phyloP scores from a whole-genome alignment of 2,888 invertebrate genomes.

The Malthinus flaveolus region DNA sequence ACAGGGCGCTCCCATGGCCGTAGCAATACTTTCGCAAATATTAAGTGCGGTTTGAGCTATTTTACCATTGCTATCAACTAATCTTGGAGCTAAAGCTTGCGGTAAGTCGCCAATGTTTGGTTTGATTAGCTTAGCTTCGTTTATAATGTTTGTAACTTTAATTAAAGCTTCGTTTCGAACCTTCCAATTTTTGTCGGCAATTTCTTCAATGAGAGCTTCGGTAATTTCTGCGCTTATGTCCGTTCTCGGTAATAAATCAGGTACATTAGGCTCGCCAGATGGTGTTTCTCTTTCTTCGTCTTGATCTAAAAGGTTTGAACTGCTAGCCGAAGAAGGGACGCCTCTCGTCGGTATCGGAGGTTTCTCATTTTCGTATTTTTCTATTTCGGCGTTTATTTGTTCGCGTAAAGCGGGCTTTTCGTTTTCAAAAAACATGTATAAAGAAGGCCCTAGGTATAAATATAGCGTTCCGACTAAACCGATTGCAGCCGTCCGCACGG shows the following conservation, averaged over 20 bases:
- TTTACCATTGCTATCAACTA: conserved; percentile 91
- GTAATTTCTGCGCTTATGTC: conserved; percentile 86
- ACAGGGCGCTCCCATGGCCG: conserved; percentile 80
- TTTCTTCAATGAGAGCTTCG: conserved; percentile 75
- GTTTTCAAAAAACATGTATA: conserved; percentile 79
- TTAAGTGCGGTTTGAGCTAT: conserved; percentile 82
- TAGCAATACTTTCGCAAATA: conserved; percentile 80
- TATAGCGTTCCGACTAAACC: conserved; percentile 76
- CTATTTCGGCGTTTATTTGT: conserved; percentile 83
- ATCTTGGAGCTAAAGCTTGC: conserved; percentile 73
- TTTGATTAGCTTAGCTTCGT: conserved; percentile 79
- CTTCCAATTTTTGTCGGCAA: conserved; percentile 94
- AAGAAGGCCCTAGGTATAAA: conserved; percentile 76
- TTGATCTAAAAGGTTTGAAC: conserved; percentile 27
- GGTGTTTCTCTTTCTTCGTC: conserved; percentile 47
- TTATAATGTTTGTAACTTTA: conserved; percentile 72
- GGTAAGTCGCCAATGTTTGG: conserved; percentile 83
- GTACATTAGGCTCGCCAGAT: conserved; percentile 59
- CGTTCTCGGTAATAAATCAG: conserved; percentile 75
- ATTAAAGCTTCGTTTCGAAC: conserved; percentile 76
- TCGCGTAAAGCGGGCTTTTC: conserved; percentile 85
- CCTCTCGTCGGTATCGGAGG: conserved; percentile 78
- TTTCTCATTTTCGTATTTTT: conserved; percentile 75
- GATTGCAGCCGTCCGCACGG: conserved; percentile 78
- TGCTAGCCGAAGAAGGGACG: conserved; percentile 36